A percentile compares a stretch with the other conserved stretches of the same genome.
These are phyloP conservation scores for Podiceps cristatus DNA, from an alignment of 2,113 vertebrate genomes.

Conservation along the genomic window DNA sequence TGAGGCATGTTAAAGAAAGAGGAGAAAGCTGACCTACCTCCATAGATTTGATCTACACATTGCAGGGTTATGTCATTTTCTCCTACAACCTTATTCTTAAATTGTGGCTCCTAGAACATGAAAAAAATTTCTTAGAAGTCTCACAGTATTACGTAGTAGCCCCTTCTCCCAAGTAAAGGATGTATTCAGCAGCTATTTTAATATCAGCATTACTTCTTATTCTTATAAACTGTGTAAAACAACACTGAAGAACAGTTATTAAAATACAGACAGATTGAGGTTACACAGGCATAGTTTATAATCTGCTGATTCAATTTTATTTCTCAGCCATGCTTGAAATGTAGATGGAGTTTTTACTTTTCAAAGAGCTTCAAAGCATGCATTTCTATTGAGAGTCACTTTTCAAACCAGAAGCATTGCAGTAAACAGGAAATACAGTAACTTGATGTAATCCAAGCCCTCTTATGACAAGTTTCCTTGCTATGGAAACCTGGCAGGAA, in stretches of 20 bases:
- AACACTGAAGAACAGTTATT: not conserved
- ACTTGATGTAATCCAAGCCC: conserved; percentile 1
- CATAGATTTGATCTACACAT: conserved; percentile 89
- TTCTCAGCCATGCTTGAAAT: not conserved
- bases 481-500: conserved; percentile 29
- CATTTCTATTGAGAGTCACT: not conserved
- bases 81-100: conserved; percentile 88
- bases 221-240: not conserved
- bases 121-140: not conserved
- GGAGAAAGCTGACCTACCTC: conserved; percentile 76
- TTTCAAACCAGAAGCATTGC: not conserved
- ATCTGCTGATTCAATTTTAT: not conserved
- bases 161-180: not conserved
- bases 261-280: not conserved
- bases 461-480: conserved; percentile 27
- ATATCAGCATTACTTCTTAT: not conserved
- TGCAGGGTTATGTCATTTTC: conserved; percentile 91
- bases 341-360: not conserved
- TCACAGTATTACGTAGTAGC: not conserved
- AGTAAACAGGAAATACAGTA: conserved; percentile 58
- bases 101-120: conserved; percentile 78
- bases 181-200: not conserved
- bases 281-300: not conserved
- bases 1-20: not conserved
- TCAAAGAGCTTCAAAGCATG: not conserved